These are phyloP conservation scores for Bombus cullumanus DNA, from an alignment of 1,140 invertebrate genomes.

Conservation along the genomic window DNA sequence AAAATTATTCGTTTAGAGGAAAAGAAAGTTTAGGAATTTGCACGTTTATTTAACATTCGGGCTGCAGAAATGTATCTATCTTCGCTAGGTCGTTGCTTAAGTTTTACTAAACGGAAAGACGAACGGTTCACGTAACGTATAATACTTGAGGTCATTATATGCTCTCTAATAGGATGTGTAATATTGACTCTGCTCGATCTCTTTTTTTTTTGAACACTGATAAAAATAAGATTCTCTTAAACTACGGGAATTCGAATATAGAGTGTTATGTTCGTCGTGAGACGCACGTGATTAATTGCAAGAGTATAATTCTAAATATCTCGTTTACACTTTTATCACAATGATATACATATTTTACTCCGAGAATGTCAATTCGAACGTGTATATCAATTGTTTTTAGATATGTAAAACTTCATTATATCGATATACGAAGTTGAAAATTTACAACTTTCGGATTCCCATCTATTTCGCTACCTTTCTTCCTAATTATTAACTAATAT, in stretches of 20 bases:
- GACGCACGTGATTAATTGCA: not conserved
- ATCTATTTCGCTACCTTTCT: not conserved
- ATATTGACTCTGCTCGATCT: slow-evolving; percentile 39
- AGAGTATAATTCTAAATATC: not conserved
- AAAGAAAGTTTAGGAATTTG: slow-evolving; percentile 1
- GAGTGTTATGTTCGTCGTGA: not conserved
- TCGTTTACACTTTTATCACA: not conserved
- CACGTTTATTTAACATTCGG: not conserved
- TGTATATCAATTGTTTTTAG: not conserved
- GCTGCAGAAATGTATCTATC: no score
- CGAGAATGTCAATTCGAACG: not conserved
- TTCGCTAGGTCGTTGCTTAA: slow-evolving; percentile 1
- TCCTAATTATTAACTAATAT: no score
- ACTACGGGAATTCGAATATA: slow-evolving; percentile 4
- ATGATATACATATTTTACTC: not conserved
- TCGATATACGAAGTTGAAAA: not conserved
- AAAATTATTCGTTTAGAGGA: not conserved
- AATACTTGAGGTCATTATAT: not conserved
- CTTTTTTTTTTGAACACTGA: slow-evolving; percentile 32
- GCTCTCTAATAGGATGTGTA: slow-evolving; percentile 4
- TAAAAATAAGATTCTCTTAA: slow-evolving; percentile 21
- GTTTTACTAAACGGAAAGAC: slow-evolving; percentile 30
- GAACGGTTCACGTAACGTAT: slow-evolving; percentile 1
- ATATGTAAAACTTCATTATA: not conserved
- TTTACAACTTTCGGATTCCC: no score